phyloP scores from a whole-genome alignment of 1,140 invertebrate species.

The Thaumatotibia leucotreta region DNA sequence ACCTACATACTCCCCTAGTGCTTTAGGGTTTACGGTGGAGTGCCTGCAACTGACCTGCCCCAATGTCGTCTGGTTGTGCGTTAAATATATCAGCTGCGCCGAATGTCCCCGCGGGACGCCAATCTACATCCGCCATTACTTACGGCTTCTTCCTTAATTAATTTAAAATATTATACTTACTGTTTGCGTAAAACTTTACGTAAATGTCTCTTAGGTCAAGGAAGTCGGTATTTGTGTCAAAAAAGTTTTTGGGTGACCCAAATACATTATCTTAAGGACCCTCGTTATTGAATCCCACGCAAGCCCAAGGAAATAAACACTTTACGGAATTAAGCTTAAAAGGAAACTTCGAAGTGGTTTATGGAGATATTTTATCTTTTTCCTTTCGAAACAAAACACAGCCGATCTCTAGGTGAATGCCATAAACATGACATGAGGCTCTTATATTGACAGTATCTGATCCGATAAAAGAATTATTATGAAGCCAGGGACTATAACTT shows the following conservation, averaged over 20 bases:
- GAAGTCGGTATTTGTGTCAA: not conserved
- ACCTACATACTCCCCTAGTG: constrained; percentile 68
- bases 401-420: not conserved
- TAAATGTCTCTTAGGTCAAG: not conserved
- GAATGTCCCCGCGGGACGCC: constrained; percentile 32
- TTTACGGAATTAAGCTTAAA: not conserved
- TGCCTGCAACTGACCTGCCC: constrained; percentile 66
- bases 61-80: constrained; percentile 52
- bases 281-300: not conserved
- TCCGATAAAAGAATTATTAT: not conserved
- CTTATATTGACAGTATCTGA: not conserved
- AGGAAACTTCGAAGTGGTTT: not conserved
- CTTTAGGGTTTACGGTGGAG: constrained; percentile 65
- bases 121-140: constrained; percentile 46
- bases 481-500: constrained; percentile 5
- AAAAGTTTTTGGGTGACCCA: not conserved
- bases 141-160: constrained; percentile 9
- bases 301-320: not conserved
- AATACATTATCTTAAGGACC: not conserved
- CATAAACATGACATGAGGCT: not conserved
- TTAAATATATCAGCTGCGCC: constrained; percentile 57
- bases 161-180: not conserved
- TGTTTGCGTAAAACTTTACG: not conserved
- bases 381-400: not conserved
- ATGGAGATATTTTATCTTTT: not conserved